phyloP scores from a whole-genome alignment of 2,113 vertebrate genomes.

The Argyrosomus japonicus region DNA sequence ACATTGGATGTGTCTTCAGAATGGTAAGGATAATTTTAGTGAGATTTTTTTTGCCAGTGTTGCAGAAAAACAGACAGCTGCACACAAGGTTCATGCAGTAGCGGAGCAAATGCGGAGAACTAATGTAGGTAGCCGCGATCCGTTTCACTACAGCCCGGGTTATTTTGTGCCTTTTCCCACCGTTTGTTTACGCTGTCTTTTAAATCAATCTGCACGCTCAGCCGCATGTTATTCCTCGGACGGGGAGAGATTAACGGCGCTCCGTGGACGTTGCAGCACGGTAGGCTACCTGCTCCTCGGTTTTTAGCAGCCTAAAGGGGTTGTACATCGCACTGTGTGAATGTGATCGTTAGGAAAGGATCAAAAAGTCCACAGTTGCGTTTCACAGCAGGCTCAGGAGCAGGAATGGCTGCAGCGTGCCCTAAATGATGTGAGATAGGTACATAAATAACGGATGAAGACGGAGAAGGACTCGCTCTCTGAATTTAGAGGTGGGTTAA shows the following conservation, averaged over 20 bases:
- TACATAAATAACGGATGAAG: constrained; percentile 48
- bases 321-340: constrained; percentile 17
- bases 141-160: not conserved
- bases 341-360: constrained; percentile 10
- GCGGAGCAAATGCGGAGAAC: constrained; percentile 20
- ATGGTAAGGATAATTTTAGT: constrained; percentile 79
- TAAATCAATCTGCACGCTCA: not conserved
- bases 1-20: constrained; percentile 76
- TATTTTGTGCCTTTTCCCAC: not conserved
- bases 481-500: constrained; percentile 29
- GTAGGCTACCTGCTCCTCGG: constrained; percentile 47
- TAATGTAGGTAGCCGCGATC: constrained; percentile 30
- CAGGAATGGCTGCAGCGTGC: constrained; percentile 45
- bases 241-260: constrained; percentile 26
- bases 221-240: constrained; percentile 15
- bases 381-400: constrained; percentile 21
- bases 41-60: constrained; percentile 51
- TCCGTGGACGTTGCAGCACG: constrained; percentile 26
- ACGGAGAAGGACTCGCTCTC: constrained; percentile 5
- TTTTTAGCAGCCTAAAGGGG: constrained; percentile 3
- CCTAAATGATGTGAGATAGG: constrained; percentile 32
- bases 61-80: constrained; percentile 52
- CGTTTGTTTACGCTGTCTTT: constrained; percentile 7
- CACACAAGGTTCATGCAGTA: constrained; percentile 63
- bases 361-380: constrained; percentile 48